Evolutionary conservation across 2,113 vertebrate species (phyloP), one percentile per base, ranked within the genome.

Genomic region (Piaya cayana): DNA sequence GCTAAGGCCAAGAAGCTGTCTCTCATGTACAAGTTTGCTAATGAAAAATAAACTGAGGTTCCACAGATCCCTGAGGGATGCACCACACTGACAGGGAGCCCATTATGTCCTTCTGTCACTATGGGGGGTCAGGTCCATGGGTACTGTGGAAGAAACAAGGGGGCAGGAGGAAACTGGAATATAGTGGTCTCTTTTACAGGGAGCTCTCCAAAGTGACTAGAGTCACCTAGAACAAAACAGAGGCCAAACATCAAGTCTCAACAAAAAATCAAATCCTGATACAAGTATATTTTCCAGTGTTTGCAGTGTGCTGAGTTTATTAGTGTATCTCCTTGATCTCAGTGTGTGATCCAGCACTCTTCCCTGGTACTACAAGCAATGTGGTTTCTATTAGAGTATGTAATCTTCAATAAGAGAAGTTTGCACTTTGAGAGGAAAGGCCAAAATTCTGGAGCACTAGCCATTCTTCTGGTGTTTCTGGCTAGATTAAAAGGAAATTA

Each of bases 101-200:
- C 1, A 1, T 59, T 47, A 12, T 6, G 17, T 10, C 29, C 47
- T 20, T 0, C 0, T 12, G 5, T 3, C 0, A 0, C 15, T 68
- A 4, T 4, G 19, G 15, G 9, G 19, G 21, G 17, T 17, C 3
- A 62, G 8, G 15, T 59, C 60, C 2, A 1, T 60, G 34, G 4
- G 22, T 20, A 11, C 14, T 10, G 1, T 6, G 3, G 4, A 8
- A 70, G 17, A 78, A 81, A 29, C 1, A 63, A 50, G 49, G 14
- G 9, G 49, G 15, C 8, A 81, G 47, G 32, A 77, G 36, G 30
- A 68, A 88, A 77, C 8, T 29, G 12, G 27, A 11, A 9, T 43
- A 26, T 4, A 32, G 12, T 0, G 0, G 25, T 32, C 5, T 79
- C 43, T 75, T 88, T 49, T 78, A 52, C 12, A 82, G 12, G 8